Evolutionary conservation across 2,113 vertebrate species (phyloP).

Genomic region (Tretioscincus oriximinensis): DNA sequence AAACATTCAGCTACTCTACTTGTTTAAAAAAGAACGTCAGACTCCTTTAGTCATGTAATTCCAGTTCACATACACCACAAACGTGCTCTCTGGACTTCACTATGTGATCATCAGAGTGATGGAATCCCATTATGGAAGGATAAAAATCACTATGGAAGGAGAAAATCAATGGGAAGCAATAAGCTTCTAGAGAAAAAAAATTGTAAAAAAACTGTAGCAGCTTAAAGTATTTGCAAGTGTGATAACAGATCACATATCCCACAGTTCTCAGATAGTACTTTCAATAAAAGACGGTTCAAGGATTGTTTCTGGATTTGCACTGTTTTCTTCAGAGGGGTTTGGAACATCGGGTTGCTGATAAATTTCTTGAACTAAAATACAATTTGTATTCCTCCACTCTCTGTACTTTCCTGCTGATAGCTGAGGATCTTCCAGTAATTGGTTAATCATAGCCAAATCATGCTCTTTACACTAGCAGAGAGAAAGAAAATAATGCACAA

Average conservation of each 20-base stretch:
- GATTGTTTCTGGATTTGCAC: constrained; percentile 41
- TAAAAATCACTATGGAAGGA: constrained; percentile 10
- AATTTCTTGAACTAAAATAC: constrained; percentile 85
- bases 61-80: not conserved
- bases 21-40: not conserved
- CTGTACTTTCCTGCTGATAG: constrained; percentile 86
- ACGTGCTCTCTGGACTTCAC: not conserved
- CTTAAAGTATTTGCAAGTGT: constrained; percentile 7
- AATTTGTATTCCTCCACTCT: constrained; percentile 89
- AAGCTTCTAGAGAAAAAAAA: constrained; percentile 4
- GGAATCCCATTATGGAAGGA: not conserved
- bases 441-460: constrained; percentile 88
- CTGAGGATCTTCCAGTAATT: constrained; percentile 80
- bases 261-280: constrained; percentile 63
- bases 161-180: constrained; percentile 7
- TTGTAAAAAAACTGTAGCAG: constrained; percentile 20
- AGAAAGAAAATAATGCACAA: not conserved
- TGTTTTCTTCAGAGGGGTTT: constrained; percentile 48
- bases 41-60: constrained; percentile 20
- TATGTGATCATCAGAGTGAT: not conserved
- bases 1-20: constrained; percentile 22
- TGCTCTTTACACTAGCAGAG: constrained; percentile 87
- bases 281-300: constrained; percentile 47
- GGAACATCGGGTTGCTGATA: constrained; percentile 62
- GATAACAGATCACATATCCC: not conserved